Conservation (phyloP, 2,888 invertebrate genomes). For the Ochropacha duplaris region DNA sequence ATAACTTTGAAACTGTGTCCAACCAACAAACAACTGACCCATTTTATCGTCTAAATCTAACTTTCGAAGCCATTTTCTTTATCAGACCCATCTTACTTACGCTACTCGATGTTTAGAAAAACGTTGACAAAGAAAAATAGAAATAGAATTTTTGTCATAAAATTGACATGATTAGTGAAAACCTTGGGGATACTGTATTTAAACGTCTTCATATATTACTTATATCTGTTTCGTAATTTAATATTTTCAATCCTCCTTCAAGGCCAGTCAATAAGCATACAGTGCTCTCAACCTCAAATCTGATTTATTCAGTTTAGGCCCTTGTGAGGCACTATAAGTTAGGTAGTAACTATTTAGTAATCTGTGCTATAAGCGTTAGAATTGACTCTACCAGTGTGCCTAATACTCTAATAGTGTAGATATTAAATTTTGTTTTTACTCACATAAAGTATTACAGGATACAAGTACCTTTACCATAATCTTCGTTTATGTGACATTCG, state of each 20-base stretch:
- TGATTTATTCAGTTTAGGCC: no score
- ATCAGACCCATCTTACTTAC: not conserved
- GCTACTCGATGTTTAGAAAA: not conserved
- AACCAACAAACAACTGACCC: not conserved
- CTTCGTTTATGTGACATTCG: not conserved
- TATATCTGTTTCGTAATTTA: not conserved
- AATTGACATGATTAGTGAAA: not conserved
- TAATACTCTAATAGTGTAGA: no score
- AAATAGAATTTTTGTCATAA: not conserved
- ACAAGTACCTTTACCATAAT: no score
- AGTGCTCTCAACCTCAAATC: no score
- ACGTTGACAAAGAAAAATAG: not conserved
- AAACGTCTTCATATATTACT: not conserved
- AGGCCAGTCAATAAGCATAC: not conserved
- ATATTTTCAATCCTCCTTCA: not conserved
- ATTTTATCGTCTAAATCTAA: not conserved
- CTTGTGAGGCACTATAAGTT: no score
- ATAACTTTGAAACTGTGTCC: slow-evolving; percentile 4
- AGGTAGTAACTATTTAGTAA: no score
- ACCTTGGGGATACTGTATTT: not conserved
- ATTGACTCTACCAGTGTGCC: no score
- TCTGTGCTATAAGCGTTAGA: no score
- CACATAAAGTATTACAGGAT: no score
- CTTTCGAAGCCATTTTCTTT: not conserved
- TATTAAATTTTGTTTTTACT: no score